phyloP scores from a whole-genome alignment of 2,888 invertebrate species.

The Trissolcus japonicus region DNA sequence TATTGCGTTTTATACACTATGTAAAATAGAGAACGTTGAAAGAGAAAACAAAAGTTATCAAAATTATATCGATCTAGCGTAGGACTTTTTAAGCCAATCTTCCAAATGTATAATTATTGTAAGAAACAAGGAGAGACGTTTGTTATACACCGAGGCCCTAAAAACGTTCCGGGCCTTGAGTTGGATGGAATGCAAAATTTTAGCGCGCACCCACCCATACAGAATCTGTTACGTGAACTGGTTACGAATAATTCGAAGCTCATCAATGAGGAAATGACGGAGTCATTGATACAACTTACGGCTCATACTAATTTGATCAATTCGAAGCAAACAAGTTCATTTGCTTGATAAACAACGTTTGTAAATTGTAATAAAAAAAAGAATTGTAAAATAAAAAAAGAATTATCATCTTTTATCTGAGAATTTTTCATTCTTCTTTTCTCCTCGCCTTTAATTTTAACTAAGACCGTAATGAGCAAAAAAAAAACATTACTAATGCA shows the following conservation, averaged over 20 bases:
- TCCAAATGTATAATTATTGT: slow-evolving; percentile 13
- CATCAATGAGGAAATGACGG: slow-evolving; percentile 5
- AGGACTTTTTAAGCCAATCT: not conserved
- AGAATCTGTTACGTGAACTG: slow-evolving; percentile 13
- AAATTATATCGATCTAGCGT: no score
- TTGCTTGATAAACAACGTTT: not conserved
- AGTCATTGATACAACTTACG: slow-evolving; percentile 3
- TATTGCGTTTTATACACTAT: no score
- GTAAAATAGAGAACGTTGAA: no score
- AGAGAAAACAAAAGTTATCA: no score
- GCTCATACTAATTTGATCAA: slow-evolving; percentile 7
- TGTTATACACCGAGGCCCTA: not conserved
- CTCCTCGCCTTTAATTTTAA: not conserved
- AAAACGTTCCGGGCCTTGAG: slow-evolving; percentile 10
- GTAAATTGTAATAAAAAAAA: slow-evolving; percentile 4
- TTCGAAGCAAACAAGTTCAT: not conserved
- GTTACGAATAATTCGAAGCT: slow-evolving; percentile 9
- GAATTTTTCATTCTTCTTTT: not conserved
- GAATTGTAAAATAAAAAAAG: no score
- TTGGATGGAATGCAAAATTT: slow-evolving; percentile 5
- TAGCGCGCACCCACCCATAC: slow-evolving; percentile 11
- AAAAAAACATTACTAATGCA: not conserved
- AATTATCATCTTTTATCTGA: no score
- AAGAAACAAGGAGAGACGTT: not conserved
- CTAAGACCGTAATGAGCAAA: not conserved